phyloP scores from a whole-genome alignment of 2,888 invertebrate species.

The Dysmachus trigonus region DNA sequence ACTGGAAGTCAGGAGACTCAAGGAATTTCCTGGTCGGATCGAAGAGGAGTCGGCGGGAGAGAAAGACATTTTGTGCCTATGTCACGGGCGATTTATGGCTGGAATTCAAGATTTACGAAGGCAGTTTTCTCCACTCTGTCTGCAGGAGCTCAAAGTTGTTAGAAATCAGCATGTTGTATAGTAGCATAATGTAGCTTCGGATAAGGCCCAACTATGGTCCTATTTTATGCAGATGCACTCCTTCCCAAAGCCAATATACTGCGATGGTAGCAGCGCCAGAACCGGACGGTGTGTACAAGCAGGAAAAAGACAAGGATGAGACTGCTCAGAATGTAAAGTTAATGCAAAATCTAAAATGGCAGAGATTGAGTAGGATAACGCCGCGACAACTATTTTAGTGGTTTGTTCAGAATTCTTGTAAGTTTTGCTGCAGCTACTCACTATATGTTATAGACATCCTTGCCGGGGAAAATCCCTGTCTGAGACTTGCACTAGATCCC shows the following conservation, averaged over 20 bases:
- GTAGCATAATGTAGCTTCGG: neutral
- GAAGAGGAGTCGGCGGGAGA: neutral
- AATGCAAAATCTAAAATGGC: conserved; percentile 40
- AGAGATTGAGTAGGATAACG: conserved; percentile 34
- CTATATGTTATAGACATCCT: neutral
- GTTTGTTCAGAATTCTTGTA: conserved; percentile 11
- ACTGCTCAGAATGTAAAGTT: conserved; percentile 36
- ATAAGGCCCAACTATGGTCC: neutral
- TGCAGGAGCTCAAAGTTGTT: neutral
- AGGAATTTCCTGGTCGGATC: neutral
- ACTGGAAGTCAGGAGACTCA: neutral
- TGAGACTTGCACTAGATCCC: conserved; percentile 2
- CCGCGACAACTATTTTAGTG: conserved; percentile 37
- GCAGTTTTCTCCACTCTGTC: conserved; percentile 37
- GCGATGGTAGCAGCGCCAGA: neutral
- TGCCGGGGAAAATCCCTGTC: neutral
- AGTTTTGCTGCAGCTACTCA: conserved; percentile 12
- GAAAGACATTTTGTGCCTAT: conserved; percentile 39
- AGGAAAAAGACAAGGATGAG: conserved; percentile 25
- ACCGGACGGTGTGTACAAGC: neutral
- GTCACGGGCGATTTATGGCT: conserved; percentile 36
- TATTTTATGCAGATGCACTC: conserved; percentile 27
- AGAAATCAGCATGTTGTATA: neutral
- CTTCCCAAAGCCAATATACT: neutral
- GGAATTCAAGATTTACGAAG: conserved; percentile 38